Base-by-base conservation (phyloP, 2,888 invertebrate species). In the Scrobipalpa costella region DNA sequence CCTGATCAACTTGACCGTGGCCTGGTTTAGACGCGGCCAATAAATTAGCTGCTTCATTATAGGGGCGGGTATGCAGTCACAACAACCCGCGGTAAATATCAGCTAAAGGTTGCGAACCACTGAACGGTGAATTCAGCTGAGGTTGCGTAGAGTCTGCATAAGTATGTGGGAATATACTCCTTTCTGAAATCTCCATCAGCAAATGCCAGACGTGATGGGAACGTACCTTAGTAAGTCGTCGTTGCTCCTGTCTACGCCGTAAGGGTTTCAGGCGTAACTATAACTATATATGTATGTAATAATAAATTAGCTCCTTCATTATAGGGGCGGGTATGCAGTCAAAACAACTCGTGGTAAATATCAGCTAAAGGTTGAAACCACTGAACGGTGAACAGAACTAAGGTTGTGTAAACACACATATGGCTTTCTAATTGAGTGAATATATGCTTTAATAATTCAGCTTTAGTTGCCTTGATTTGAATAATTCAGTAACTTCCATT, bases 1-100 rank as follows among this genome's bases (percentile, higher is more conserved):
- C 27, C 33, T 55, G 57, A 57, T 36, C 49, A 60, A 34, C 27
- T 47, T 33, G 60, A 49, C 61, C 52, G 36, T 61, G 61, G 61
- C 61, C 61, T 52, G 61, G 52, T 61, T 61, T 38, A 38, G 17
- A 21, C 36, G 11, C 7, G 13, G 55, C 44, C 47, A 57, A 62
- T 62, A 62, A 62, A 62, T 62, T 62, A 44, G 19, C 75, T 76
- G 76, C 70, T 69, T 74, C 73, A 72, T 76, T 79, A 75, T 70
- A 75, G 67, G 59, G 62, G 63, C 63, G 63, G 69, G 65, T 67
- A 70, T 66, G 61, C 62, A 68, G 62, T 33, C 62, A 57, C 62
- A 57, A 62, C 62, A 62, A 55, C 44, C 27, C 40, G 15, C 44
- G 40, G 44, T 62, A 62, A 62, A 62, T 62, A 62, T 62, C 62